Percentiles rank a stretch among this genome's conserved stretches.
phyloP scores from a whole-genome alignment of 2,113 vertebrate species.

The Amia ocellicauda region DNA sequence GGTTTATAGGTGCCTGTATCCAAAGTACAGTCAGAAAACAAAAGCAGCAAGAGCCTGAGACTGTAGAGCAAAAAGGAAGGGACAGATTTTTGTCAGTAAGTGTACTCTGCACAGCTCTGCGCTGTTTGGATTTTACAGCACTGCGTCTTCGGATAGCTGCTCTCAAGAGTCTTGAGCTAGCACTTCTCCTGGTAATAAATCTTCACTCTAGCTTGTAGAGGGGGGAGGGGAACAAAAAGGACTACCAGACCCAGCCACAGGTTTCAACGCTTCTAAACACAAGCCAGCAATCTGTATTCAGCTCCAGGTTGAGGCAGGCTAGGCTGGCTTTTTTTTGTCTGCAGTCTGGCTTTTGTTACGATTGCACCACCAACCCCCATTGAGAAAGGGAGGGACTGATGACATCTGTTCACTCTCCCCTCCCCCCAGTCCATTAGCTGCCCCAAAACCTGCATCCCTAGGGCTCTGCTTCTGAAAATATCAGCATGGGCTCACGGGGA shows the following conservation, averaged over 20 bases:
- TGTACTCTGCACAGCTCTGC: no score
- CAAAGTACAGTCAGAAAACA: no score
- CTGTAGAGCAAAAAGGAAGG: not conserved
- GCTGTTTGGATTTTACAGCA: not conserved
- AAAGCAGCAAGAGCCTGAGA: not conserved
- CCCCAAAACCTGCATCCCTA: no score
- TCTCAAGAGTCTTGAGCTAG: not conserved
- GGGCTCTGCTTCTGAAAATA: no score
- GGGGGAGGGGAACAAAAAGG: not conserved
- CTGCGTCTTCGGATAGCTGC: not conserved
- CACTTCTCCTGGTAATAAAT: conserved; percentile 17
- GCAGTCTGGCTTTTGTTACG: no score
- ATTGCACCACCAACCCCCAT: no score
- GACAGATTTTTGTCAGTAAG: no score
- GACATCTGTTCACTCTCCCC: not conserved
- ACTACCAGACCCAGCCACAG: not conserved
- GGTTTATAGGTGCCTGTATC: no score
- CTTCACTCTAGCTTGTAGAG: not conserved
- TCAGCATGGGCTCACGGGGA: no score
- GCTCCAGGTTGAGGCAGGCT: no score
- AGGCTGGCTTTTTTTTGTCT: conserved; percentile 1
- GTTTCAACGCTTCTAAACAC: no score
- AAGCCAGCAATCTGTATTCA: no score
- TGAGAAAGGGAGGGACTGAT: not conserved
- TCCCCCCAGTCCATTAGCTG: not conserved